Evolutionary conservation across 1,140 invertebrate species (phyloP).

Genomic region (Pseudomyrmex pallidus): DNA sequence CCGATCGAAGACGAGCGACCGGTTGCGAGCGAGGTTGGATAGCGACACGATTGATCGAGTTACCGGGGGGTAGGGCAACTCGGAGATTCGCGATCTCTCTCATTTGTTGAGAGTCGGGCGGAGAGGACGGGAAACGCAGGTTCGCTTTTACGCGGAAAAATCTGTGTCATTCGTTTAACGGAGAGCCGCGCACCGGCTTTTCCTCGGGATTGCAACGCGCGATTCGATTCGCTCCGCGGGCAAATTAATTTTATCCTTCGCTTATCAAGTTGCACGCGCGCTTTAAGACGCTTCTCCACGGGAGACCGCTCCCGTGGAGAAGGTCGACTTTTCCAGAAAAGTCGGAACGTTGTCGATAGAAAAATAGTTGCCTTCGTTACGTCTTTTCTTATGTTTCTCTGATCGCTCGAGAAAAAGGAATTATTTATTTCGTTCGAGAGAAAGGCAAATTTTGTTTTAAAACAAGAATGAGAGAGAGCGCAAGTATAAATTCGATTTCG

Average conservation of each 20-base stretch:
- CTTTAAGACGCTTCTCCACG: slow-evolving; percentile 48
- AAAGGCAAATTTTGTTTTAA: background rate
- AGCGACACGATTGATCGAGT: slow-evolving; percentile 54
- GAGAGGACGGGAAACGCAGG: slow-evolving; percentile 35
- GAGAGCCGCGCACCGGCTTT: slow-evolving; percentile 46
- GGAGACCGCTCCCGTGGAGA: slow-evolving; percentile 25
- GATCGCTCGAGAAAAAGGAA: background rate
- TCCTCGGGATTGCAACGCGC: slow-evolving; percentile 43
- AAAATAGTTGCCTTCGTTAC: slow-evolving; percentile 15
- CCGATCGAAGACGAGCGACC: slow-evolving; percentile 32
- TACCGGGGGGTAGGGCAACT: slow-evolving; percentile 23
- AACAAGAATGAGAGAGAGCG: no score
- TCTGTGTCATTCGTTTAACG: slow-evolving; percentile 61
- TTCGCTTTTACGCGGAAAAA: slow-evolving; percentile 60
- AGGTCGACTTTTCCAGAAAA: slow-evolving; percentile 26
- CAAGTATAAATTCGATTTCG: no score
- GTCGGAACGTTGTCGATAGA: slow-evolving; percentile 34
- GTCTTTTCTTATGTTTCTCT: background rate
- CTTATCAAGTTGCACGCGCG: slow-evolving; percentile 60
- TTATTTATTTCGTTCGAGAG: background rate
- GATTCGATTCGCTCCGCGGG: slow-evolving; percentile 50
- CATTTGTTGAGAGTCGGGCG: slow-evolving; percentile 42
- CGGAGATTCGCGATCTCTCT: slow-evolving; percentile 55
- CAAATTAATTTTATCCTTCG: slow-evolving; percentile 59
- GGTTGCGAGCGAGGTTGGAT: slow-evolving; percentile 12